Conservation (phyloP, 1,140 invertebrate genomes). For the Philopotamus ludificatus region DNA sequence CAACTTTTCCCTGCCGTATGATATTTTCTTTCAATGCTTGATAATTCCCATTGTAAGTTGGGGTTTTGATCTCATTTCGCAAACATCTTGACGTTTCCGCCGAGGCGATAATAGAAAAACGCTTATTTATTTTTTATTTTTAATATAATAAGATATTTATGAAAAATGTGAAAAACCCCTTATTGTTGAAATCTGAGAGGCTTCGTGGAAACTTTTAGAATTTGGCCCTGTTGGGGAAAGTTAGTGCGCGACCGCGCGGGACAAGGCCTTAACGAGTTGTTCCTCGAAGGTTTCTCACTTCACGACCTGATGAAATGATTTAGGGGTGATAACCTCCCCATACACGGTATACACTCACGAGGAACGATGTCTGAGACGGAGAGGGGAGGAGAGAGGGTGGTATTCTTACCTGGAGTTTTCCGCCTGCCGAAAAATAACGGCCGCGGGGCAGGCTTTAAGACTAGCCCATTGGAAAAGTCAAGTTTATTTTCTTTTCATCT, state of each 20-base stretch:
- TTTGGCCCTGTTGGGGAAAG: slow-evolving; percentile 6
- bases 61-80: too few relatives aligned
- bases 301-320: slow-evolving; percentile 18
- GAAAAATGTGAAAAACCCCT: slow-evolving; percentile 9
- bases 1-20: background rate
- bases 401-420: slow-evolving; percentile 17
- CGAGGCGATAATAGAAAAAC: too few relatives aligned
- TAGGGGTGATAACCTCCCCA: slow-evolving; percentile 6
- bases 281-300: slow-evolving; percentile 16
- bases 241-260: slow-evolving; percentile 10
- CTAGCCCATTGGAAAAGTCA: slow-evolving; percentile 23
- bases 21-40: background rate
- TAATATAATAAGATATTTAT: background rate
- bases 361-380: background rate
- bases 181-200: slow-evolving; percentile 23
- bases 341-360: background rate
- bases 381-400: background rate
- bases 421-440: slow-evolving; percentile 33
- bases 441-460: slow-evolving; percentile 37
- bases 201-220: slow-evolving; percentile 25
- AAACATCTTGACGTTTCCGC: too few relatives aligned
- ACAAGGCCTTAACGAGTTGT: slow-evolving; percentile 25
- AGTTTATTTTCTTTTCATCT: slow-evolving; percentile 42
- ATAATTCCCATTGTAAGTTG: background rate
- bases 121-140: too few relatives aligned